Percentiles rank a stretch among this genome's conserved stretches.
Conservation (phyloP, 2,113 vertebrate species). For the Calidris pygmaea region DNA sequence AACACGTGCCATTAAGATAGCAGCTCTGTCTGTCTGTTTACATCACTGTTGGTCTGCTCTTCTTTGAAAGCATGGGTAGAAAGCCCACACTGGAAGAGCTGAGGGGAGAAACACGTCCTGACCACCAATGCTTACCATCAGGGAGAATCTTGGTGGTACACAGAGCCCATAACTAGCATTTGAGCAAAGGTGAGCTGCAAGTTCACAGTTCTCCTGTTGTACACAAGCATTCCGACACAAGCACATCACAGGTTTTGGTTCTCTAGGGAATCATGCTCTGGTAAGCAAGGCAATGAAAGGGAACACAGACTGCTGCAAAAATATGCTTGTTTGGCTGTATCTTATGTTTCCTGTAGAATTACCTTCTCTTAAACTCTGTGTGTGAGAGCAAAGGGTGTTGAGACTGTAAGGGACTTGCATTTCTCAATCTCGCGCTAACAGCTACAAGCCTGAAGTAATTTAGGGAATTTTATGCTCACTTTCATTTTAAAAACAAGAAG, state of each 20-base stretch:
- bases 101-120: neutral
- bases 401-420: neutral
- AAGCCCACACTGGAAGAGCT: neutral
- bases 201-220: neutral
- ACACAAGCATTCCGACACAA: neutral
- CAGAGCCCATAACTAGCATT: neutral
- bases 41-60: neutral
- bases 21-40: neutral
- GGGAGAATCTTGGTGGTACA: neutral
- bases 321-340: neutral
- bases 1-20: neutral
- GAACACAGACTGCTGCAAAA: neutral
- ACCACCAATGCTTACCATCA: neutral
- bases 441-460: neutral
- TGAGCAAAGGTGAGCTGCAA: neutral
- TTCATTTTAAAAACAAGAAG: neutral
- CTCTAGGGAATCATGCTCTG: neutral
- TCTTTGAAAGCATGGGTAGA: neutral
- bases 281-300: neutral
- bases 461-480: neutral
- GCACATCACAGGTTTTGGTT: neutral
- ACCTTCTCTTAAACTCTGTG: neutral
- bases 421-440: neutral
- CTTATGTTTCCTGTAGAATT: neutral
- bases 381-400: neutral